Conservation (phyloP, 2,888 invertebrate species). For the Microctonus brassicae region DNA sequence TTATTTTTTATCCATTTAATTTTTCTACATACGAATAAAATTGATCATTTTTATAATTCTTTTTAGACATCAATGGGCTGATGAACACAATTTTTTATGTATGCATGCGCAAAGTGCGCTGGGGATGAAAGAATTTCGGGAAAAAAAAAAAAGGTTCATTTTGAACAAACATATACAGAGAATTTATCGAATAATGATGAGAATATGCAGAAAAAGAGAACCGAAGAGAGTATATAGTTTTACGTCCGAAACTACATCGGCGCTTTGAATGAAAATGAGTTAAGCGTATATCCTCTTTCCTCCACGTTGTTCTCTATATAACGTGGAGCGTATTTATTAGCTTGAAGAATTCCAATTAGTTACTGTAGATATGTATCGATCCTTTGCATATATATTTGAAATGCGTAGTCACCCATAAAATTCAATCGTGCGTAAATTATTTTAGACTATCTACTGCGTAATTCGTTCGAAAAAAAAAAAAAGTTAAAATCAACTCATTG, state of each 20-base stretch:
- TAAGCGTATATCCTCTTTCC: neutral
- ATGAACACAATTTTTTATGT: neutral
- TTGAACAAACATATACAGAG: no score
- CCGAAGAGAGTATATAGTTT: neutral
- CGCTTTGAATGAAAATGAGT: conserved; percentile 22
- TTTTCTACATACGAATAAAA: neutral
- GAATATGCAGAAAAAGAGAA: neutral
- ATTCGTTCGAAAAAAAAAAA: conserved; percentile 4
- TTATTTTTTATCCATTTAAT: neutral
- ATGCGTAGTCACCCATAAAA: neutral
- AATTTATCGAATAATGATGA: neutral
- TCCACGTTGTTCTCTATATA: neutral
- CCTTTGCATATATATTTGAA: conserved; percentile 7
- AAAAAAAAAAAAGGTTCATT: neutral
- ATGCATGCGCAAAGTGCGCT: neutral
- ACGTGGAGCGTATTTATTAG: conserved; percentile 13
- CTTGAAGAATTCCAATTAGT: conserved; percentile 28
- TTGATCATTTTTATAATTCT: neutral
- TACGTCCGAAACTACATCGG: conserved; percentile 7
- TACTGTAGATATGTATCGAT: conserved; percentile 7
- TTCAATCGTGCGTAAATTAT: conserved; percentile 5
- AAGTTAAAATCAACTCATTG: conserved; percentile 5
- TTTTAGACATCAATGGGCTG: conserved; percentile 2
- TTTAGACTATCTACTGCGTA: neutral
- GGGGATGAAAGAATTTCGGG: no score